Base-by-base conservation (phyloP, 2,113 vertebrate genomes). In the Embiotoca jacksoni region DNA sequence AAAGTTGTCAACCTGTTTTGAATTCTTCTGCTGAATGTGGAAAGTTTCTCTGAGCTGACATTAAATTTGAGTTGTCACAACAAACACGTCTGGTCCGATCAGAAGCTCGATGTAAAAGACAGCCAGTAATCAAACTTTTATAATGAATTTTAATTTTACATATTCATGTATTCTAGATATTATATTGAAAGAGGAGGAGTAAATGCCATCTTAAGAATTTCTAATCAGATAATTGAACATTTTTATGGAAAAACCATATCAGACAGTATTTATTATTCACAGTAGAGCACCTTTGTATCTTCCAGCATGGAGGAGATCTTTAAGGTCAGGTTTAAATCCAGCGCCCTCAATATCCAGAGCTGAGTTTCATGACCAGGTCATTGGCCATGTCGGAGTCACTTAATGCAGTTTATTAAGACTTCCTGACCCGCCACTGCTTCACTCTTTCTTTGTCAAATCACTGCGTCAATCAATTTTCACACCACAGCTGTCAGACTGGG, bases 321-420 rank as follows among this genome's bases (percentile, higher is more conserved):
- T 71, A 59, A 71, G 41, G n/a, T 71, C 46, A 37, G 13, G 32
- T 39, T 23, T 50, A 50, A 50, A 16, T 50, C 49, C 49, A n/a
- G 7, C 16, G 49, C 6, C 55, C 23, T 49, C n/a, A 31, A 31
- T 0, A 6, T 71, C 35, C 11, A 50, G n/a, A 50, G 46, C 32
- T 59, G 36, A 50, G 33, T 16, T 71, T 71, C 56, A 50, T 50
- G 30, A 59, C n/a, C 16, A 37, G 6, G 5, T 61, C n/a, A 14
- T 44, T 10, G 11, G 30, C 23, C 7, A 10, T 4, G 7, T 61
- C 39, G 30, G 44, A 31, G 16, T 59, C 46, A 50, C 33, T 30
- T 59, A 50, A 50, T 50, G 31, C 14, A 71, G 13, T n/a, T 71
- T 59, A 71, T 71, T 56, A 30, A 50, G 49, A 50, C 49, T 50